These are phyloP conservation scores for Heliconius melpomene DNA, from an alignment of 1,140 invertebrate genomes.

Conservation along the genomic window DNA sequence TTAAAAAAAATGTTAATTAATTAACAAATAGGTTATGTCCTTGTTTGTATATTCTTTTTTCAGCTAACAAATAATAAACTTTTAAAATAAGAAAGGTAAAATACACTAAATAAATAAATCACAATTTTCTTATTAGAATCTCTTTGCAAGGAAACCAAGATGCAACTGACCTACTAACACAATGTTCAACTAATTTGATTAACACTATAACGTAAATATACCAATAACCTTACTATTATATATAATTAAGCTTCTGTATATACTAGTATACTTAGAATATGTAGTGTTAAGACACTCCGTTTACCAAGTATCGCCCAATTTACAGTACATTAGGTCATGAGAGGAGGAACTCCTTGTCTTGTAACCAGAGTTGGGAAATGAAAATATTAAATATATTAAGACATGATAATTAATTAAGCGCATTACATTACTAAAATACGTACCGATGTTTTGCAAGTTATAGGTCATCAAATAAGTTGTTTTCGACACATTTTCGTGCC, in stretches of 20 bases:
- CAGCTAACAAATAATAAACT: not conserved
- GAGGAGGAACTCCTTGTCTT: too few species aligned
- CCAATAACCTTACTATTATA: not conserved
- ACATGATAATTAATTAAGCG: not conserved
- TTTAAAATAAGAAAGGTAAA: not conserved
- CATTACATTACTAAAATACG: constrained; percentile 28
- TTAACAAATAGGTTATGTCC: not conserved
- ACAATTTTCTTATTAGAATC: not conserved
- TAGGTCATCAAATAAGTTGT: constrained; percentile 46
- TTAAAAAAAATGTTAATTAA: too few species aligned
- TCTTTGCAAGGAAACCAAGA: not conserved
- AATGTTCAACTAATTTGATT: constrained; percentile 32
- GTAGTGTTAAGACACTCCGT: too few species aligned
- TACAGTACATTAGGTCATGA: too few species aligned
- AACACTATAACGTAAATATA: constrained; percentile 14
- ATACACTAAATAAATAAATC: not conserved
- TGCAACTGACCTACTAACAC: constrained; percentile 27
- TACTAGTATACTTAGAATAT: too few species aligned
- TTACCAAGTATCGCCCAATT: too few species aligned
- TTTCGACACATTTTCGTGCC: constrained; percentile 30
- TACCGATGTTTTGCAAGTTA: constrained; percentile 41
- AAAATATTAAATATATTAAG: not conserved
- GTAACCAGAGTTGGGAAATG: too few species aligned
- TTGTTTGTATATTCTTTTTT: not conserved
- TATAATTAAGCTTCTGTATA: not conserved